Conservation (phyloP, 2,888 invertebrate species). For the Ypsolopha sequella region DNA sequence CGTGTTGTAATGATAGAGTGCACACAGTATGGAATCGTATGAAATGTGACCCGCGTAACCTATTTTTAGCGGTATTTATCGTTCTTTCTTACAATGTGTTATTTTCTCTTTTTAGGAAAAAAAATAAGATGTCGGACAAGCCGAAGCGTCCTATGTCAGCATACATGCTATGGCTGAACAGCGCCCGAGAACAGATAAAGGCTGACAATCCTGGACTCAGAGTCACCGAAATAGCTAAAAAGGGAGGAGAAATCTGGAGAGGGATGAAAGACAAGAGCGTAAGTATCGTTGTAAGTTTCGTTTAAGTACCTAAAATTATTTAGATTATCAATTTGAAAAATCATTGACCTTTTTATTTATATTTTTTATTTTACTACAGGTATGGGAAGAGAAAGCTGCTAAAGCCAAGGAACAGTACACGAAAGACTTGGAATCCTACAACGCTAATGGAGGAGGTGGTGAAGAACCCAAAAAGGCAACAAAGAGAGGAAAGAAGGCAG, state of each 20-base stretch:
- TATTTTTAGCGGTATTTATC: constrained; percentile 18
- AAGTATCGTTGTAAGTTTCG: too few relatives aligned
- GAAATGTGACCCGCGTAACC: constrained; percentile 31
- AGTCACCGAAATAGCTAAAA: constrained; percentile 94
- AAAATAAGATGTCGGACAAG: constrained; percentile 76
- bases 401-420: constrained; percentile 92
- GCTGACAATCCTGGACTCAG: constrained; percentile 90
- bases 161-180: constrained; percentile 96
- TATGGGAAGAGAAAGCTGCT: constrained; percentile 92
- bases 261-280: constrained; percentile 89
- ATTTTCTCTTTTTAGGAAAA: constrained; percentile 42
- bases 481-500: constrained; percentile 68
- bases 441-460: constrained; percentile 79
- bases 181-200: constrained; percentile 88
- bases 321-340: constrained; percentile 6
- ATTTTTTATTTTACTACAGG: constrained; percentile 54
- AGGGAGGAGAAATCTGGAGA: constrained; percentile 96
- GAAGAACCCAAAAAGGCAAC: constrained; percentile 67
- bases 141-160: constrained; percentile 94
- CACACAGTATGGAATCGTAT: constrained; percentile 15
- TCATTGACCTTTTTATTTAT: constrained; percentile 6
- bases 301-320: constrained; percentile 4
- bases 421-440: constrained; percentile 86
- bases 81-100: constrained; percentile 10
- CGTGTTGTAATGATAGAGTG: constrained; percentile 29